These are phyloP conservation scores for Oreochromis grahami DNA, from an alignment of 2,797 vertebrate genomes.

Conservation along the genomic window DNA sequence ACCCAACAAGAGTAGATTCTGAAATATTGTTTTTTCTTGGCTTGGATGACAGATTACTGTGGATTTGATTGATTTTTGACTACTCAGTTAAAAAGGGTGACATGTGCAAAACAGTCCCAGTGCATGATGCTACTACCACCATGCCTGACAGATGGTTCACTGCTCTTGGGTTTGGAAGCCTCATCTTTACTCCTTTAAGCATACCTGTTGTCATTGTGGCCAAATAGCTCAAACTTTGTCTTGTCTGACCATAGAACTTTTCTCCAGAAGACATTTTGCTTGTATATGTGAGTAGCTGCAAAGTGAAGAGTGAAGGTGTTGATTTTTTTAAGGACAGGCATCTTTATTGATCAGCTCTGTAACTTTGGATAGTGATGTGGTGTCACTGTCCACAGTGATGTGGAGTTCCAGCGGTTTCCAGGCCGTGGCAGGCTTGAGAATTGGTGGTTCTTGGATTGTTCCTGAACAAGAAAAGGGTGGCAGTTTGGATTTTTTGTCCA, in stretches of 20 bases:
- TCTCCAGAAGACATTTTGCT: not conserved
- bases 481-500: not conserved
- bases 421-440: not conserved
- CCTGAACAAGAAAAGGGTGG: not conserved
- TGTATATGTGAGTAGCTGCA: not conserved
- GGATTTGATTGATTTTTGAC: too few relatives aligned
- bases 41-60: too few relatives aligned
- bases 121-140: not conserved
- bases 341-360: not conserved
- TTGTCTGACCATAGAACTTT: not conserved
- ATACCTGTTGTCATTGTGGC: not conserved
- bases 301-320: not conserved
- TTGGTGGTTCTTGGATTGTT: not conserved
- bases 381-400: not conserved
- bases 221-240: not conserved
- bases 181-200: not conserved
- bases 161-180: not conserved
- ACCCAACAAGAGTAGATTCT: too few relatives aligned
- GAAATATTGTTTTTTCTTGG: too few relatives aligned
- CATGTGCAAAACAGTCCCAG: not conserved
- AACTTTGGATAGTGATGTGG: not conserved
- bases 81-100: too few relatives aligned
- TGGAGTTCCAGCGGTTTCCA: not conserved
- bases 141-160: not conserved
- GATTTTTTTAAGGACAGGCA: not conserved